Evolutionary conservation across 1,140 invertebrate genomes (phyloP), one percentile per base, ranked within the genome.

Genomic region (Drosophila kurseongensis): DNA sequence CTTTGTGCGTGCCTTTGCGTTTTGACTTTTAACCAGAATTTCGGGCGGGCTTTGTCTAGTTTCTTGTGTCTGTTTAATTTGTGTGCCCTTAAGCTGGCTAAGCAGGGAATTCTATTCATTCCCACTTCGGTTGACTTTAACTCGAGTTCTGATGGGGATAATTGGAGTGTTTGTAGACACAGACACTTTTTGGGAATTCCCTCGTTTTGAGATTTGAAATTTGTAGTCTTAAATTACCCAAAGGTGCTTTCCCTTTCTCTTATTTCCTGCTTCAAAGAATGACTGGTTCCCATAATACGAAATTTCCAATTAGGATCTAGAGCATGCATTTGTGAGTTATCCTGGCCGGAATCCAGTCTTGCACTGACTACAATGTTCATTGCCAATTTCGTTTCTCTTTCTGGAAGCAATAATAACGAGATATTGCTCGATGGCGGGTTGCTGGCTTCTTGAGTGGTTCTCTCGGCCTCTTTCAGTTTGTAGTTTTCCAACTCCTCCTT

Each of bases 21-120:
- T 61, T 72, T 54, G 73, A 77, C 69, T 81, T 71, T 62, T 82
- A 79, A 79, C 80, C 68, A 71, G 65, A 16, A 58, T 41, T 71
- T 71, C 44, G 50, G 42, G 52, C 42, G 36, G 48, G 52, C 51
- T 41, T 71, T 72, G 68, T 50, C 68, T 71, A 72, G 61, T 68
- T 68, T 54, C 47, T 57, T 68, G 51, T 16, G 62, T 41, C 27
- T 69, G 63, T 29, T 32, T 56, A 56, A 69, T 56, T 68, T 69
- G 40, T 54, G n/a, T 42, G 42, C 52, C 52, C 50, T 35, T 72
- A 71, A 71, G 66, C 44, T 32, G 45, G 29, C 66, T 71, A 58
- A 72, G 66, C 68, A 58, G 51, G 32, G 68, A 32, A 69, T 72
- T 58, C 50, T 38, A 58, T 72, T 71, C 68, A 71, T 71, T 71